Conservation (phyloP, 2,888 invertebrate genomes). For the Lymantria dispar region DNA sequence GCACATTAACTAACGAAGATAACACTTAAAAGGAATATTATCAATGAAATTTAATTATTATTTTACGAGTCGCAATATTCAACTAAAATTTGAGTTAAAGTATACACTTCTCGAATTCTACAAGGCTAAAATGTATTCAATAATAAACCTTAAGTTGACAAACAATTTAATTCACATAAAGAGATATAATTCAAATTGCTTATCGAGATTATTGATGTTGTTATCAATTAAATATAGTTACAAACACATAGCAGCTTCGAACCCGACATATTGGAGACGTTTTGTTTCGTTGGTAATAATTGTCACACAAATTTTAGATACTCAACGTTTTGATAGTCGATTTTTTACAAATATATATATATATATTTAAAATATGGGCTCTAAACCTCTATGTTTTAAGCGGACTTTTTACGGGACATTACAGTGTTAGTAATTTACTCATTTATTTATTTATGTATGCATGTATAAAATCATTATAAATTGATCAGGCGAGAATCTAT, state of each 20-base stretch:
- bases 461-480: too few species aligned
- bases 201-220: slow-evolving; percentile 6
- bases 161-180: neutral
- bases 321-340: too few species aligned
- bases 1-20: neutral
- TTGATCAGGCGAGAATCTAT: too few species aligned
- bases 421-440: too few species aligned
- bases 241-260: slow-evolving; percentile 44
- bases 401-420: too few species aligned
- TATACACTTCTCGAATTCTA: slow-evolving; percentile 12
- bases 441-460: too few species aligned
- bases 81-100: slow-evolving; percentile 20
- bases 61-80: slow-evolving; percentile 12
- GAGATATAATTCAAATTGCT: neutral
- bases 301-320: neutral
- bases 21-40: slow-evolving; percentile 5
- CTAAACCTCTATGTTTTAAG: too few species aligned
- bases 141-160: slow-evolving; percentile 1
- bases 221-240: slow-evolving; percentile 47
- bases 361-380: too few species aligned
- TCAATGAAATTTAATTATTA: slow-evolving; percentile 8
- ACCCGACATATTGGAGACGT: slow-evolving; percentile 53
- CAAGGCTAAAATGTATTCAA: slow-evolving; percentile 7
- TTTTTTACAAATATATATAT: too few species aligned
- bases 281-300: slow-evolving; percentile 19